Conservation (phyloP, 35 echinoderm and acorn worm species). For the Patiria miniata region DNA sequence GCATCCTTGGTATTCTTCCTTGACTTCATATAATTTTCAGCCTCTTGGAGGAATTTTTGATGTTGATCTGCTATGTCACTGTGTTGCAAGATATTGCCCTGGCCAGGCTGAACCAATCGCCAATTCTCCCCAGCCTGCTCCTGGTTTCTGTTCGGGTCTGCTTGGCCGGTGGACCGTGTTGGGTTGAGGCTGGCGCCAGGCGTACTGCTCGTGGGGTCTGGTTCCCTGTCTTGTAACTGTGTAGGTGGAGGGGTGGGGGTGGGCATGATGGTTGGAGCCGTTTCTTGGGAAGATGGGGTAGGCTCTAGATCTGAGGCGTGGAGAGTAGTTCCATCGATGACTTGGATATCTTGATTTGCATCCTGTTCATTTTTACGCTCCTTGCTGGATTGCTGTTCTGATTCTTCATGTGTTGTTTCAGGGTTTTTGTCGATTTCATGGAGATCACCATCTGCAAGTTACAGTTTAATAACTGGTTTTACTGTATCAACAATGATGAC, state of each 20-base stretch:
- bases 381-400: not conserved
- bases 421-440: not conserved
- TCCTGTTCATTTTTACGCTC: not conserved
- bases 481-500: no score
- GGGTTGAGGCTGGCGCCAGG: not conserved
- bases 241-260: not conserved
- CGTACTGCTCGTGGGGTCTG: no score
- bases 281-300: conserved; percentile 30
- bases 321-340: conserved; percentile 54
- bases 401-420: not conserved
- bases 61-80: not conserved
- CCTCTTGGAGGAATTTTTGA: not conserved
- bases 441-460: not conserved
- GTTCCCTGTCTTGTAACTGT: no score
- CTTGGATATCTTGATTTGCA: not conserved
- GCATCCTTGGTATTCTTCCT: not conserved
- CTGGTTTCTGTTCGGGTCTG: not conserved
- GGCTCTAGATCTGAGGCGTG: conserved; percentile 38
- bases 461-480: no score
- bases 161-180: not conserved
- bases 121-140: not conserved
- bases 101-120: not conserved
- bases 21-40: not conserved
- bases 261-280: not conserved
- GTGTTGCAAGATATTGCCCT: not conserved